Conservation (phyloP, 2,113 vertebrate genomes). For the Erythrocercus mccallii region DNA sequence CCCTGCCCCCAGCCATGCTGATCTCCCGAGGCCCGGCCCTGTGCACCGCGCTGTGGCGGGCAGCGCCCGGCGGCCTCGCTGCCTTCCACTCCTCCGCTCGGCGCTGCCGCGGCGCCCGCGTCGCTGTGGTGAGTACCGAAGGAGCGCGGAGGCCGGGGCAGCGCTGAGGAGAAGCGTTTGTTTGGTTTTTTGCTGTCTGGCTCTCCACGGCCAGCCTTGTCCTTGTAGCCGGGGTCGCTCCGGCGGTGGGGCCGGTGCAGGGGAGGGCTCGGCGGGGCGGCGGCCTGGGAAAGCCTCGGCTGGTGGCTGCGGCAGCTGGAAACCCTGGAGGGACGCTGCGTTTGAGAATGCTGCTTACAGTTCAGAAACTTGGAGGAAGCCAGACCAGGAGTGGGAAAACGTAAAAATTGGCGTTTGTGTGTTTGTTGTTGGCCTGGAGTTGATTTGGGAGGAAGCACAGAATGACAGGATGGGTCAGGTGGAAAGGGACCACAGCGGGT, state of each 20-base stretch:
- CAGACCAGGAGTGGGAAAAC: background rate
- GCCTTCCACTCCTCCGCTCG: slow-evolving; percentile 54
- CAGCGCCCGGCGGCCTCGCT: background rate
- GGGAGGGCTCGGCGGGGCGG: background rate
- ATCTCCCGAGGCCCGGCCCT: background rate
- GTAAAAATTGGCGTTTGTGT: fast-evolving
- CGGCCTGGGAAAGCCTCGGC: background rate
- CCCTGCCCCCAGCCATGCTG: background rate
- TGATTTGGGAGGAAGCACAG: background rate
- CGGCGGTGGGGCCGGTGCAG: too few species aligned
- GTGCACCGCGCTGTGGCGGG: background rate
- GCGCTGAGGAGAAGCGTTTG: background rate
- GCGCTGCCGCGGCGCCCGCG: slow-evolving; percentile 24
- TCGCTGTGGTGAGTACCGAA: slow-evolving; percentile 70
- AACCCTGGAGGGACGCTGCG: background rate
- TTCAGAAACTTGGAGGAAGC: background rate
- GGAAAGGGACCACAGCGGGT: background rate
- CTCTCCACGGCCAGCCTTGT: fast-evolving
- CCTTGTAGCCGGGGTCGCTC: background rate
- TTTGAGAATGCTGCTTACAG: background rate
- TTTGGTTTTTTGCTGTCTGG: too few species aligned
- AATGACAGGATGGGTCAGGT: too few species aligned
- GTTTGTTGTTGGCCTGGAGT: background rate
- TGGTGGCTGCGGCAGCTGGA: background rate
- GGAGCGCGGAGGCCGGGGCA: background rate